A percentile compares a stretch with the other conserved stretches of the same genome.
phyloP scores from a whole-genome alignment of 2,113 vertebrate genomes.

The Oreochromis niloticus region DNA sequence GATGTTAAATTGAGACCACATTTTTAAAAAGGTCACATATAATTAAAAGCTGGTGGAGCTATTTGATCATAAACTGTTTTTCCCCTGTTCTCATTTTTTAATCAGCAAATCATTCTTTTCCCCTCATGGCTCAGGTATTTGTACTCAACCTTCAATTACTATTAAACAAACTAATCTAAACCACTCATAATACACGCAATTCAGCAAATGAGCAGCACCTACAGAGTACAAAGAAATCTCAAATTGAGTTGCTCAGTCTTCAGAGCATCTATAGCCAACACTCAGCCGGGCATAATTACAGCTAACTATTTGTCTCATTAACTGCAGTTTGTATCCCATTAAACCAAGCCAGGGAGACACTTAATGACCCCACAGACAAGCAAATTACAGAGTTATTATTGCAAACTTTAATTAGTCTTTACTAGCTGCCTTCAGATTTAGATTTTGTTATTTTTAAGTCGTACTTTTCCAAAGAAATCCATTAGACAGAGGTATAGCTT shows the following conservation, averaged over 20 bases:
- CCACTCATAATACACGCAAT: background rate
- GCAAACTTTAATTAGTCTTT: constrained; percentile 71
- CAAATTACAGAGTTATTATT: constrained; percentile 68
- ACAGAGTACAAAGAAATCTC: constrained; percentile 35
- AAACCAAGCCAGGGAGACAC: constrained; percentile 50
- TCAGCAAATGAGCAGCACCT: constrained; percentile 1
- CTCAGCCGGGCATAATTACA: constrained; percentile 42
- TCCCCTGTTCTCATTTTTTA: background rate
- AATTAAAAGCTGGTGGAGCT: constrained; percentile 47
- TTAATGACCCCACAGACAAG: constrained; percentile 61
- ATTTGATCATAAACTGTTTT: constrained; percentile 22
- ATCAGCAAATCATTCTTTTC: background rate
- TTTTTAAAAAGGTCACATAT: constrained; percentile 56
- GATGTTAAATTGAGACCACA: constrained; percentile 58
- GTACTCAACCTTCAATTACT: background rate
- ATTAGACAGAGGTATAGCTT: constrained; percentile 1
- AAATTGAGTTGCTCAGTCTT: constrained; percentile 49
- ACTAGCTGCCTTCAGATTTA: constrained; percentile 55
- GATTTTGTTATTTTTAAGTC: constrained; percentile 50
- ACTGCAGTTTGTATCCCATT: constrained; percentile 66
- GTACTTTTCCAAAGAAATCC: constrained; percentile 37
- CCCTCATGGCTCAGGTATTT: background rate
- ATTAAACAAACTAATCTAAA: background rate
- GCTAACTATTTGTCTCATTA: constrained; percentile 67
- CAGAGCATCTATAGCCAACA: constrained; percentile 36